These are phyloP conservation scores for Phymastichus coffea DNA, from an alignment of 1,140 invertebrate species.

Conservation along the genomic window DNA sequence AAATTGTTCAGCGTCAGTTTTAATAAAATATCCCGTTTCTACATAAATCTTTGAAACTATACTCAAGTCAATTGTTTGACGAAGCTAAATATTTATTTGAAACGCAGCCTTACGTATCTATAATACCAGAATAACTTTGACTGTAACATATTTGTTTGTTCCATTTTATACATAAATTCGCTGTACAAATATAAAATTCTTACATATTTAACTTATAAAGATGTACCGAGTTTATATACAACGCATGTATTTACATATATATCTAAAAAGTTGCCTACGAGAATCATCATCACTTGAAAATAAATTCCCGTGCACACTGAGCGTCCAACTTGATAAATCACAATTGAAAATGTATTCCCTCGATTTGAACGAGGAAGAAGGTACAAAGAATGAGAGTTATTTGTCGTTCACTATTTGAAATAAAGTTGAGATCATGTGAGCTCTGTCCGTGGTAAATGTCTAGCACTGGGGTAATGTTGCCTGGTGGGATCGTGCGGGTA, in stretches of 20 bases:
- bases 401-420: no score
- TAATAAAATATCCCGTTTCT: slow-evolving; percentile 6
- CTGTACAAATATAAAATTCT: slow-evolving; percentile 32
- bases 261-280: no score
- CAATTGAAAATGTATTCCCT: no score
- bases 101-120: background rate
- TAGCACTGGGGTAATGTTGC: slow-evolving; percentile 30
- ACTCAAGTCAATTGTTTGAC: background rate
- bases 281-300: slow-evolving; percentile 6
- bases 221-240: slow-evolving; percentile 18
- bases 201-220: slow-evolving; percentile 23
- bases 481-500: slow-evolving; percentile 40
- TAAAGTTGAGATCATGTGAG: slow-evolving; percentile 30
- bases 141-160: slow-evolving; percentile 10
- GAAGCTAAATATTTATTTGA: slow-evolving; percentile 8
- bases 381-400: slow-evolving; percentile 12
- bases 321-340: no score
- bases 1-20: background rate
- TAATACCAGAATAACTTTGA: no score
- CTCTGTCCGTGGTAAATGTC: slow-evolving; percentile 41
- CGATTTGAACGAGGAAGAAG: no score
- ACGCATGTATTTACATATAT: slow-evolving; percentile 2
- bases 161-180: slow-evolving; percentile 20
- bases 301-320: slow-evolving; percentile 10
- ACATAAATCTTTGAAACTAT: background rate